phyloP scores from a whole-genome alignment of 2,113 vertebrate genomes.

The Amia ocellicauda region DNA sequence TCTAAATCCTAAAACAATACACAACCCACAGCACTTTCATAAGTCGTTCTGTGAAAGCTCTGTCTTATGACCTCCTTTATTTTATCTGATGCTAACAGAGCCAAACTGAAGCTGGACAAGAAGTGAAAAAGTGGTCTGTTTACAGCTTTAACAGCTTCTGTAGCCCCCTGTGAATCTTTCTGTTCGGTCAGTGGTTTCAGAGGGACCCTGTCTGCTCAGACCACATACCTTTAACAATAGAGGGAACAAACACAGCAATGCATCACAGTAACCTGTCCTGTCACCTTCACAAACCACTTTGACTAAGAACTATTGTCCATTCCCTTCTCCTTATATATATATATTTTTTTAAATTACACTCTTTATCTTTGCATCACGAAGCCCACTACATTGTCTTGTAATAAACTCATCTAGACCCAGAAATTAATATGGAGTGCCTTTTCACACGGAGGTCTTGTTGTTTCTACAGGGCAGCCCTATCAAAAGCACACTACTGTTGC shows the following conservation, averaged over 20 bases:
- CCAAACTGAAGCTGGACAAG: no score
- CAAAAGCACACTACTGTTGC: no score
- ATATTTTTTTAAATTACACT: slow-evolving; percentile 39
- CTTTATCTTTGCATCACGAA: slow-evolving; percentile 29
- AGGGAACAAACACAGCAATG: slow-evolving; percentile 38
- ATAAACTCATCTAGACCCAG: slow-evolving; percentile 23
- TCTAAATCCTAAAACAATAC: no score
- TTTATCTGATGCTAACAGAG: no score
- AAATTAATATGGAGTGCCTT: slow-evolving; percentile 39
- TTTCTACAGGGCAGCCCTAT: slow-evolving; percentile 31
- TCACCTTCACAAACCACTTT: slow-evolving; percentile 41
- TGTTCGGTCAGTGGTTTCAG: slow-evolving; percentile 37
- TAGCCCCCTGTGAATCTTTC: slow-evolving; percentile 46
- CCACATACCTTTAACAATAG: slow-evolving; percentile 49
- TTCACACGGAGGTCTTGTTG: slow-evolving; percentile 20
- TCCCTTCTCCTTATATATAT: slow-evolving; percentile 35
- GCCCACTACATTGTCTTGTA: background rate
- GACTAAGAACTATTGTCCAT: slow-evolving; percentile 42
- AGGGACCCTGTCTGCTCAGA: slow-evolving; percentile 34
- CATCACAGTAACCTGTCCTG: slow-evolving; percentile 50
- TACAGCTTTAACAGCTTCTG: slow-evolving; percentile 60
- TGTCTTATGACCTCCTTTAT: background rate
- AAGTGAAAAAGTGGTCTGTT: slow-evolving; percentile 60
- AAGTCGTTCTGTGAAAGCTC: background rate
- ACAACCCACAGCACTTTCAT: no score